Percentiles rank a stretch among this genome's conserved stretches.
phyloP scores from a whole-genome alignment of 2,113 vertebrate species.

The Phaethon lepturus region DNA sequence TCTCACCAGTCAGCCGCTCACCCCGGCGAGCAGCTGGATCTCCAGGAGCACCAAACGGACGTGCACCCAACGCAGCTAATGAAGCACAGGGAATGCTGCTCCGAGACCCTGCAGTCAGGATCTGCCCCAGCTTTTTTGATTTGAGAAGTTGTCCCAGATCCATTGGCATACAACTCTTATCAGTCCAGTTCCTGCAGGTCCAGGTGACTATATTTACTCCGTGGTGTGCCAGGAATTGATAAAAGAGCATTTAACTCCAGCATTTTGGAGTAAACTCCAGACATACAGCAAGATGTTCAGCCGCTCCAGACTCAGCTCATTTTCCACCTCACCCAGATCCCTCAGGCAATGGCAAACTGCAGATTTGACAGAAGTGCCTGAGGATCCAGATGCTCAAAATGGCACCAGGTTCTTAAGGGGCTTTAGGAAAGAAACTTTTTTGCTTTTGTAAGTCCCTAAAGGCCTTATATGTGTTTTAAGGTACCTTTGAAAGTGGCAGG shows the following conservation, averaged over 20 bases:
- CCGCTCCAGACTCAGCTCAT: background rate
- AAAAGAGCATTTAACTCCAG: background rate
- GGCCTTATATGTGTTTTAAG: background rate
- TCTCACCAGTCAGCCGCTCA: background rate
- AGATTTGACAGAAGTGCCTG: background rate
- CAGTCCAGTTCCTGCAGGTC: background rate
- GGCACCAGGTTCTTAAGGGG: background rate
- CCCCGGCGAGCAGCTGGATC: slow-evolving; percentile 26
- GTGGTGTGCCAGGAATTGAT: background rate
- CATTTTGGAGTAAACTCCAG: background rate
- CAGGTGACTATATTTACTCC: background rate
- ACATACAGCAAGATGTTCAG: background rate
- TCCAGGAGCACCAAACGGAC: background rate
- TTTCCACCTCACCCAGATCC: background rate
- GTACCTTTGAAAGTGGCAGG: background rate
- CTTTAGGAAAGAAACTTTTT: background rate
- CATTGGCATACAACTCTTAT: rapidly evolving
- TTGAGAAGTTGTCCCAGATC: background rate
- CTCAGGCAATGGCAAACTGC: background rate
- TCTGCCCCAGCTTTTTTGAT: background rate
- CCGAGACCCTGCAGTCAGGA: background rate
- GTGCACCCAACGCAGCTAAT: background rate
- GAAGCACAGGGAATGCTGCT: background rate
- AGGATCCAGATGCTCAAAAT: background rate
- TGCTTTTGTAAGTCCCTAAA: background rate